Percentiles rank a stretch among this genome's conserved stretches.
These are phyloP conservation scores for Aurelia aurita complex sp. Pacific DNA, from an alignment of 30 jellyfish, hydroid and myxozoan genomes.

Conservation along the genomic window DNA sequence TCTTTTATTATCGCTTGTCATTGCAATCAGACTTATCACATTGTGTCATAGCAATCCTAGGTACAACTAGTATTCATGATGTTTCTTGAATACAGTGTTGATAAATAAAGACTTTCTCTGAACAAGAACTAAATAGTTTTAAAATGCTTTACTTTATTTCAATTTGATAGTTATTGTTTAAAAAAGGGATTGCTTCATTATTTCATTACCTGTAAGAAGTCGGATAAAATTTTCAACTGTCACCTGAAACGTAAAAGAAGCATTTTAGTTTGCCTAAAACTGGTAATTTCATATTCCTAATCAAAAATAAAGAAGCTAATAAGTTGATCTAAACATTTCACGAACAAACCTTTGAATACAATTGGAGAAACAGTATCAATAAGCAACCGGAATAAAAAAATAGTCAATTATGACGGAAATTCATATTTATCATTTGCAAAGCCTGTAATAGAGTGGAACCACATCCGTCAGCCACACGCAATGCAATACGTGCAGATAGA, in stretches of 20 bases:
- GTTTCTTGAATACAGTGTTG: neutral
- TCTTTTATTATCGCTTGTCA: no score
- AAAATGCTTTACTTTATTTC: no score
- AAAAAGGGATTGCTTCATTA: no score
- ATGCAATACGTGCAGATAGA: neutral
- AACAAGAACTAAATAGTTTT: neutral
- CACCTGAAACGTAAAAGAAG: slow-evolving; percentile 34
- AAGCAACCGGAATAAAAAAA: neutral
- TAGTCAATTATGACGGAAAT: no score
- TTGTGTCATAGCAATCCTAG: no score
- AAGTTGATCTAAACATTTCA: no score
- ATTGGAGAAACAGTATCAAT: neutral
- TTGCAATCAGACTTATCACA: no score
- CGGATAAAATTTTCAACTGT: slow-evolving; percentile 77
- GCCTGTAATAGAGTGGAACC: neutral
- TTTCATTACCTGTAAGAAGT: slow-evolving; percentile 63
- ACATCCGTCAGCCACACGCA: neutral
- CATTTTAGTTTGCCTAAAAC: no score
- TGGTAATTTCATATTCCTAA: no score
- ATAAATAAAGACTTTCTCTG: neutral
- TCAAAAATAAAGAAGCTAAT: no score
- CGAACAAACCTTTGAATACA: neutral
- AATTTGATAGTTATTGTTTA: no score
- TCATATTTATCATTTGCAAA: neutral
- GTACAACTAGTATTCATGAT: neutral